These are phyloP conservation scores for Eurystomus glaucurus DNA, from an alignment of 2,797 vertebrate species.

Conservation along the genomic window DNA sequence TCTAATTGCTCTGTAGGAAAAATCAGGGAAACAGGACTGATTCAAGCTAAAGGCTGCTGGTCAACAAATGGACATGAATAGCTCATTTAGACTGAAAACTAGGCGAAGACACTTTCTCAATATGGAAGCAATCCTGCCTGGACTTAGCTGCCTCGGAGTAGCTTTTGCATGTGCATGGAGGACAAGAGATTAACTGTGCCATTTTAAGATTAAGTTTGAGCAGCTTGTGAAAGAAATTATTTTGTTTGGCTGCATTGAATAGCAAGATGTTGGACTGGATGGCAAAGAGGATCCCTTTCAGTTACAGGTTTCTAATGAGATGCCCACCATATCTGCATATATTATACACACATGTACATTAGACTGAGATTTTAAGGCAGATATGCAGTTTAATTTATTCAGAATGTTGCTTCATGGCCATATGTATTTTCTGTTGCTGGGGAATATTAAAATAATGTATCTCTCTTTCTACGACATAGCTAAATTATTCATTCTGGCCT, in stretches of 20 bases:
- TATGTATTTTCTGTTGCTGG: background rate
- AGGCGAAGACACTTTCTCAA: background rate
- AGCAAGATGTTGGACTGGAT: background rate
- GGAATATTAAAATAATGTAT: background rate
- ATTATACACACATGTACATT: background rate
- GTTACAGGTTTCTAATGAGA: background rate
- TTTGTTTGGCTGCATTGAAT: background rate
- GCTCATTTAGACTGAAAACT: background rate
- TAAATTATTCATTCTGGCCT: background rate
- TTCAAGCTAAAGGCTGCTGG: background rate
- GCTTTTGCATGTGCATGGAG: fast-evolving
- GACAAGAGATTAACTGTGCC: background rate
- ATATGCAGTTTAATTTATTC: background rate
- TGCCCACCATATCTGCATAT: background rate
- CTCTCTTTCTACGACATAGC: background rate
- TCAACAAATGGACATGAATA: background rate
- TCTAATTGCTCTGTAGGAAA: background rate
- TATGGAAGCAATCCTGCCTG: background rate
- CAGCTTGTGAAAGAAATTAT: background rate
- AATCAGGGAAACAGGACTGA: background rate
- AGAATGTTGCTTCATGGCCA: background rate
- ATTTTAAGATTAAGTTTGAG: background rate
- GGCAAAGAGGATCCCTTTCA: fast-evolving
- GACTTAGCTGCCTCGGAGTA: background rate
- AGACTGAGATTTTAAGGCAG: background rate